These are phyloP conservation scores for Sarcophaga peregrina DNA, from an alignment of 1,140 invertebrate species.

Conservation along the genomic window DNA sequence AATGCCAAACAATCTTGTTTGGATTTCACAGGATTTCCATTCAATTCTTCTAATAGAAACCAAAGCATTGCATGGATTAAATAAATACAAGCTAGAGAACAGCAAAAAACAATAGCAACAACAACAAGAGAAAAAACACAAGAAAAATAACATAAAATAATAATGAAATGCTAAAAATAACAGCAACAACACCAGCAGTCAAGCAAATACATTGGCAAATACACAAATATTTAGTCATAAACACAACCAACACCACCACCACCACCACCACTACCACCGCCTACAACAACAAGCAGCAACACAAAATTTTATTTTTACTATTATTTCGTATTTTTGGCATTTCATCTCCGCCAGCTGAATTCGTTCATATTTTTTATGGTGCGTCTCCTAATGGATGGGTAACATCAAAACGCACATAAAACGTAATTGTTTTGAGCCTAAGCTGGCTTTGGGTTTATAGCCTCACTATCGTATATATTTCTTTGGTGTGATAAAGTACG, in stretches of 20 bases:
- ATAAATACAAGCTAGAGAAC: slow-evolving; percentile 29
- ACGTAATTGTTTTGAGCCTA: slow-evolving; percentile 33
- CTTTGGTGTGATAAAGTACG: no score
- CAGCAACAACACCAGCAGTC: background rate
- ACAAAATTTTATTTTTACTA: no score
- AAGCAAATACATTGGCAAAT: background rate
- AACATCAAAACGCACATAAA: slow-evolving; percentile 35
- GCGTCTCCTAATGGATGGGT: slow-evolving; percentile 7
- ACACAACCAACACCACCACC: background rate
- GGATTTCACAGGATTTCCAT: slow-evolving; percentile 26
- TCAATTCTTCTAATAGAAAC: slow-evolving; percentile 13
- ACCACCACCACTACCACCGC: no score
- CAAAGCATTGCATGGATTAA: slow-evolving; percentile 27
- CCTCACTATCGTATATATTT: background rate
- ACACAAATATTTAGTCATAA: slow-evolving; percentile 22
- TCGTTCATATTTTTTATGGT: background rate
- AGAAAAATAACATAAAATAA: background rate
- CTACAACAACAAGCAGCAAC: no score
- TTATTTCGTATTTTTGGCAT: background rate
- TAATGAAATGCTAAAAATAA: background rate
- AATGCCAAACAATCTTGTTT: slow-evolving; percentile 30
- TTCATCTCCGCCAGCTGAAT: slow-evolving; percentile 6
- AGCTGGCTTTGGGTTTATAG: slow-evolving; percentile 31
- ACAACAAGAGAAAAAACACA: background rate
- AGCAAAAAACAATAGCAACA: background rate